These are phyloP conservation scores for Oplegnathus fasciatus DNA, from an alignment of 2,113 vertebrate species.

Conservation along the genomic window DNA sequence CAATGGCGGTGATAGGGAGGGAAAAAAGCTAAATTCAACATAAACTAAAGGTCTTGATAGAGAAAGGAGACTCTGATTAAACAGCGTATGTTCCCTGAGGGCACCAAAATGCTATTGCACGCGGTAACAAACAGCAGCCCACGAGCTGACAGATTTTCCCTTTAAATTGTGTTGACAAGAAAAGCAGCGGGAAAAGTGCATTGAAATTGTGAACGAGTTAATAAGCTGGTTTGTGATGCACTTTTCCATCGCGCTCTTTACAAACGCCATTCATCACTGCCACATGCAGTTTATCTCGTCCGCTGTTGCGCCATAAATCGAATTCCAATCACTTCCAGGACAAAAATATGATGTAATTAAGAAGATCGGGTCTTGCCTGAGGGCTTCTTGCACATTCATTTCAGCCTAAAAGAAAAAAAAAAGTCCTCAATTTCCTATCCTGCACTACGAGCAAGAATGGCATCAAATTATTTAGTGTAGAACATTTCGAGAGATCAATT, in stretches of 20 bases:
- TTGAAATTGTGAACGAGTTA: conserved; percentile 55
- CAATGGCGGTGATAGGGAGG: neutral
- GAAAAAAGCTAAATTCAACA: conserved; percentile 9
- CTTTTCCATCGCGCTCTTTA: conserved; percentile 36
- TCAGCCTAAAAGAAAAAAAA: neutral
- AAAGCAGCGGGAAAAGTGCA: conserved; percentile 8
- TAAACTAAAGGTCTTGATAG: conserved; percentile 33
- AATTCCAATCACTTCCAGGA: conserved; percentile 63
- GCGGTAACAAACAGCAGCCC: conserved; percentile 27
- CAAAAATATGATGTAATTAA: conserved; percentile 64
- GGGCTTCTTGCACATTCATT: conserved; percentile 16
- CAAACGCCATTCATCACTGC: conserved; percentile 71
- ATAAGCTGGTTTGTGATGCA: conserved; percentile 58
- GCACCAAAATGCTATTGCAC: conserved; percentile 29
- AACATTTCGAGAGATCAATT: conserved; percentile 52
- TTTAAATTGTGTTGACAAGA: conserved; percentile 48
- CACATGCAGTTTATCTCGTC: conserved; percentile 50
- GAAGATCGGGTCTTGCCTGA: conserved; percentile 25
- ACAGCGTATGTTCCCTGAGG: conserved; percentile 30
- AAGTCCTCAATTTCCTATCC: conserved; percentile 8
- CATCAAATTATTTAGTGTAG: conserved; percentile 19
- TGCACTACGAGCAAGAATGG: neutral
- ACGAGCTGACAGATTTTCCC: conserved; percentile 45
- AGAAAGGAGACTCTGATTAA: conserved; percentile 31
- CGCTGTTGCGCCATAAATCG: conserved; percentile 43